Evolutionary conservation across 2,797 vertebrate species (phyloP).

Genomic region (Australoheros facetus): DNA sequence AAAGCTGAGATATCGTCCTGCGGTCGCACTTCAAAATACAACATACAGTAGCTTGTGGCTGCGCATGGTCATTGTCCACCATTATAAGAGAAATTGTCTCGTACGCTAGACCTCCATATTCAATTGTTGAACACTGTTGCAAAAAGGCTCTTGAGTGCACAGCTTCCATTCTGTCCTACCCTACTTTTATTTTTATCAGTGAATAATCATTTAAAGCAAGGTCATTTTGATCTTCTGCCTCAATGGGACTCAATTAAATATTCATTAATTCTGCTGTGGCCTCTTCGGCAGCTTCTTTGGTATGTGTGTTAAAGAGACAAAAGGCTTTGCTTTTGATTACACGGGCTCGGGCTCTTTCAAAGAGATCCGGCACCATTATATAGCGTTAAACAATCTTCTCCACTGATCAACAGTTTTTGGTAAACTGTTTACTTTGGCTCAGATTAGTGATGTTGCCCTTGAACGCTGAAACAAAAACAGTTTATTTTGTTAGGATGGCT

Average conservation of each 20-base stretch:
- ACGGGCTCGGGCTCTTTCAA: conserved; percentile 72
- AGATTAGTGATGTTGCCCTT: conserved; percentile 59
- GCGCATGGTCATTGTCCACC: conserved; percentile 1
- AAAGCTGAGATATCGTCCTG: conserved; percentile 3
- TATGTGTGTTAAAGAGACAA: conserved; percentile 81
- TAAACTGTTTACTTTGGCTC: conserved; percentile 68
- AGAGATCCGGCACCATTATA: conserved; percentile 65
- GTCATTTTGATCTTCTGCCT: conserved; percentile 86
- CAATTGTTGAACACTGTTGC: conserved; percentile 23
- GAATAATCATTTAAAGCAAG: conserved; percentile 86
- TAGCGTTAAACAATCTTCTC: conserved; percentile 75
- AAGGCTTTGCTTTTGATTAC: conserved; percentile 82
- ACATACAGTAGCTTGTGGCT: conserved; percentile 5
- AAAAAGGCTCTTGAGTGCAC: conserved; percentile 71
- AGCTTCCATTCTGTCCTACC: conserved; percentile 71
- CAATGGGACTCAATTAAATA: conserved; percentile 86
- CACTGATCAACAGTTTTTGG: conserved; percentile 68
- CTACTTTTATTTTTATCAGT: conserved; percentile 82
- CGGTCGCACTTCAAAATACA: conserved; percentile 22
- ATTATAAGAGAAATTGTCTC: conserved; percentile 11
- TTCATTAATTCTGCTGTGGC: conserved; percentile 84
- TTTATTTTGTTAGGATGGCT: conserved; percentile 45
- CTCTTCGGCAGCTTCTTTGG: conserved; percentile 80
- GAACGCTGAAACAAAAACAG: conserved; percentile 59
- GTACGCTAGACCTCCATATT: conserved; percentile 15